phyloP scores from a whole-genome alignment of 2,797 vertebrate species.

The Notoglanidium macrostoma region DNA sequence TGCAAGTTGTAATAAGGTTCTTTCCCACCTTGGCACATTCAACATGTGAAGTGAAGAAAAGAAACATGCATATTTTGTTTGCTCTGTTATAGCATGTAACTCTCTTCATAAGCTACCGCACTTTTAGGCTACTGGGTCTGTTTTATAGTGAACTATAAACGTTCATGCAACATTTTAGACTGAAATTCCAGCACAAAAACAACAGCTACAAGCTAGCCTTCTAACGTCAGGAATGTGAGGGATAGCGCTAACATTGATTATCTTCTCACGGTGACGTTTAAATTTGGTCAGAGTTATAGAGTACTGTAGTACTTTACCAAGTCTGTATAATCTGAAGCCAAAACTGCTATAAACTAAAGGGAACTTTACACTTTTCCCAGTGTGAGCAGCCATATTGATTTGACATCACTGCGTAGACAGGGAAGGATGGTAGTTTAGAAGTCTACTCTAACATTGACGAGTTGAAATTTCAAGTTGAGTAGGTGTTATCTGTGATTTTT shows the following conservation, averaged over 20 bases:
- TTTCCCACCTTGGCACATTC: background rate
- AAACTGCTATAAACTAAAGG: too few species aligned
- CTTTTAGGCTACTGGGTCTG: background rate
- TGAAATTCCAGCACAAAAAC: background rate
- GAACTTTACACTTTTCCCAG: too few species aligned
- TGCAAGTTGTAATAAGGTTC: background rate
- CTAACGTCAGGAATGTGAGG: background rate
- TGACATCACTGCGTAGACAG: too few species aligned
- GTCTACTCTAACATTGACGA: too few species aligned
- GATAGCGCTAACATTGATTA: background rate
- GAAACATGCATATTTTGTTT: background rate
- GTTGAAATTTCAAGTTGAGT: too few species aligned
- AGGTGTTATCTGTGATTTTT: too few species aligned
- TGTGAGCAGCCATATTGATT: too few species aligned
- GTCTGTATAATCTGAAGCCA: too few species aligned
- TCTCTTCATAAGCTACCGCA: background rate
- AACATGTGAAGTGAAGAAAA: background rate
- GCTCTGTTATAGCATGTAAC: too few species aligned
- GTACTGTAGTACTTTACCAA: too few species aligned
- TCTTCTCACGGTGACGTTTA: background rate
- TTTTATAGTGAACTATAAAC: background rate
- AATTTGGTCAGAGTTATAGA: background rate
- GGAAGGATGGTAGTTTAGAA: too few species aligned
- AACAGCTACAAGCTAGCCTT: background rate
- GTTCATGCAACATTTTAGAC: background rate